Base-by-base conservation (phyloP, 2,797 vertebrate species). In the Megaceryle alcyon region DNA sequence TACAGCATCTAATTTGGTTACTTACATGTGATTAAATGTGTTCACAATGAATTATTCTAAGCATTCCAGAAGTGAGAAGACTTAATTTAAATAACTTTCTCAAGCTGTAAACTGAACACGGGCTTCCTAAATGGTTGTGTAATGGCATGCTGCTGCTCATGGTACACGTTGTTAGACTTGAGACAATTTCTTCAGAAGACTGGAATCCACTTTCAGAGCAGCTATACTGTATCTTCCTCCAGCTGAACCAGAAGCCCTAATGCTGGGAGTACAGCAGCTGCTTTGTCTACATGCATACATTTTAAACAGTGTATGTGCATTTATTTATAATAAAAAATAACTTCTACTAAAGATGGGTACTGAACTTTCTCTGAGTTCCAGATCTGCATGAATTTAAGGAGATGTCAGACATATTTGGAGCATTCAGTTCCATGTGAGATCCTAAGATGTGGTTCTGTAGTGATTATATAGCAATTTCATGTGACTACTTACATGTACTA, bases 21-120 rank as follows among this genome's bases (percentile, higher is more conserved):
- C 91, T 95, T 92, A 90, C 29, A 15, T 76, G 92, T 73, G 89
- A 95, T 92, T 91, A 85, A 88, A 26, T 44, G 35, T 76, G 72
- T 86, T 95, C 82, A 70, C 82, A 86, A 82, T 91, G 43, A 96
- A 93, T 94, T 93, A 87, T 79, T 91, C 70, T 69, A 53, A 91
- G 60, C 59, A 31, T 68, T 86, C 35, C 48, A 57, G 43, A 59
- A 76, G 59, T 23, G 82, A 94, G 92, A 90, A 66, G 68, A 20
- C 70, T 82, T 66, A 25, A 79, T 94, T 93, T 87, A 92, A 93
- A 75, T 48, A 33, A 65, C n/a, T 91, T 88, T 84, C 86, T 86
- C 49, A 18, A 71, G 72, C 77, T 91, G 80, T 78, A 70, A 85
- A 37, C 65, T 75, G 41, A 90, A 59, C 66, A 57, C 48, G 44